Conservation (phyloP, 2,888 invertebrate genomes). For the Xestia c-nigrum region DNA sequence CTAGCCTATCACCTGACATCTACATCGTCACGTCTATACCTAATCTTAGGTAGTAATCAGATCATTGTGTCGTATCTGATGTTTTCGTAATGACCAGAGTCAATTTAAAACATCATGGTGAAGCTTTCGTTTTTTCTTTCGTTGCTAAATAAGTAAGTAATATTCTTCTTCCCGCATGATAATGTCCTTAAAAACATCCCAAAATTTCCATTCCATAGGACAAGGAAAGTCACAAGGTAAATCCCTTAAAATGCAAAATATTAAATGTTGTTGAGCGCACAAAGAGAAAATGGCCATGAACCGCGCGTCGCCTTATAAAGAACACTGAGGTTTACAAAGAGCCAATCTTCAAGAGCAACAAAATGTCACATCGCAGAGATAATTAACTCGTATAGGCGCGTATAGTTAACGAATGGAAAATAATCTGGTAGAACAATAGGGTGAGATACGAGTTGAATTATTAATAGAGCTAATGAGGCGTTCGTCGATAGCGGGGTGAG, state of each 20-base stretch:
- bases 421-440: slow-evolving; percentile 85
- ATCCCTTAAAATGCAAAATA: slow-evolving; percentile 29
- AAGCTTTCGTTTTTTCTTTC: not conserved
- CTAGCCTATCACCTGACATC: slow-evolving; percentile 63
- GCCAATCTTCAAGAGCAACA: slow-evolving; percentile 55
- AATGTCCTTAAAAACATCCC: not conserved
- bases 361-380: slow-evolving; percentile 60
- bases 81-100: not conserved
- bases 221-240: slow-evolving; percentile 25
- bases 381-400: slow-evolving; percentile 67
- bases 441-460: slow-evolving; percentile 87
- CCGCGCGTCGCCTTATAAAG: slow-evolving; percentile 25
- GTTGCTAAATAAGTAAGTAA: not conserved
- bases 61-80: slow-evolving; percentile 11
- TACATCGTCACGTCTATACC: slow-evolving; percentile 46
- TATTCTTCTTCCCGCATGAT: not conserved
- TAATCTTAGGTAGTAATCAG: slow-evolving; percentile 27
- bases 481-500: slow-evolving; percentile 85
- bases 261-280: slow-evolving; percentile 11
- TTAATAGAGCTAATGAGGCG: slow-evolving; percentile 88
- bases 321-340: slow-evolving; percentile 39
- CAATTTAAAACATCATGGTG: not conserved
- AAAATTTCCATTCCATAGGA: slow-evolving; percentile 6
- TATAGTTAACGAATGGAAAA: slow-evolving; percentile 79
- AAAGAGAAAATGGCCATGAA: slow-evolving; percentile 44